Evolutionary conservation across 1,140 invertebrate genomes (phyloP).

Genomic region (Chelonus insularis): DNA sequence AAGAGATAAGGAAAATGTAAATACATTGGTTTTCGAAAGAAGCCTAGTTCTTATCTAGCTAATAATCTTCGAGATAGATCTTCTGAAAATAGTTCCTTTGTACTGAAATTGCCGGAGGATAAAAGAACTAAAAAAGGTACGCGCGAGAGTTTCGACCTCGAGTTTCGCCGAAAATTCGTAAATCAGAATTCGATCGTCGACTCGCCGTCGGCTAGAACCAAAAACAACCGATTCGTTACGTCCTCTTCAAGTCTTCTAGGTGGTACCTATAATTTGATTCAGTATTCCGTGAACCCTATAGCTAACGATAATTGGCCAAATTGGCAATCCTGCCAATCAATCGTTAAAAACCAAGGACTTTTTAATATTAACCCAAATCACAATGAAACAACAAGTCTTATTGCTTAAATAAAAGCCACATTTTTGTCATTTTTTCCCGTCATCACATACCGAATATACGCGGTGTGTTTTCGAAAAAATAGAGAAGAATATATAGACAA

Average conservation of each 20-base stretch:
- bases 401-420: too few species aligned
- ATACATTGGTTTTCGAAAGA: not conserved
- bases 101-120: slow-evolving; percentile 2
- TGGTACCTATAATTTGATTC: slow-evolving; percentile 50
- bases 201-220: slow-evolving; percentile 15
- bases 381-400: slow-evolving; percentile 12
- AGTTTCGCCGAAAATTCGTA: slow-evolving; percentile 32
- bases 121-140: slow-evolving; percentile 13
- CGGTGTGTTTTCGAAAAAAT: too few species aligned
- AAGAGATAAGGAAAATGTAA: not conserved
- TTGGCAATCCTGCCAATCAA: slow-evolving; percentile 57
- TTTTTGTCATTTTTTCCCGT: too few species aligned
- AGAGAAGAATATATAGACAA: too few species aligned
- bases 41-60: not conserved
- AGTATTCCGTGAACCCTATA: slow-evolving; percentile 47
- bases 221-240: slow-evolving; percentile 28
- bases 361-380: not conserved
- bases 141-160: slow-evolving; percentile 10
- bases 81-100: slow-evolving; percentile 10
- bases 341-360: slow-evolving; percentile 50
- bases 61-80: not conserved
- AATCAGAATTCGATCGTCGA: slow-evolving; percentile 32
- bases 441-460: too few species aligned
- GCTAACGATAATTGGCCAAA: slow-evolving; percentile 50
- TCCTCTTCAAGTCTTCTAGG: slow-evolving; percentile 1